Percentiles rank a stretch among this genome's conserved stretches.
phyloP scores from a whole-genome alignment of 1,140 invertebrate species.

The Hycleus cichorii region DNA sequence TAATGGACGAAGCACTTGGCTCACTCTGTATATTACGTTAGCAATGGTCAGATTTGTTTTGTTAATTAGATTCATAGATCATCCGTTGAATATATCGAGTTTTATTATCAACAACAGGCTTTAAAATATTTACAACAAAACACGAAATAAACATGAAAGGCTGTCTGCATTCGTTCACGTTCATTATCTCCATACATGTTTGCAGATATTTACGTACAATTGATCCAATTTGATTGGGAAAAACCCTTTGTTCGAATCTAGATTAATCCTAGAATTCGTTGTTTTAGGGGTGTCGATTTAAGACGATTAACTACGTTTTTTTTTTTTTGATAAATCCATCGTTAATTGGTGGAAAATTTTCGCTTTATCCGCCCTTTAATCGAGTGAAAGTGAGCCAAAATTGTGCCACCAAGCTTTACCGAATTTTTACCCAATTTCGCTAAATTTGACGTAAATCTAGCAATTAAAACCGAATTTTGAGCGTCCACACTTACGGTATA shows the following conservation, averaged over 20 bases:
- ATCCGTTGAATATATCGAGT: slow-evolving; percentile 1
- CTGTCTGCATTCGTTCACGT: slow-evolving; percentile 8
- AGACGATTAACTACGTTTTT: no score
- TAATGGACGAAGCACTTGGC: not conserved
- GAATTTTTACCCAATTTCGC: no score
- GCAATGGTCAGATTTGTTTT: not conserved
- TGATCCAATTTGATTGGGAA: not conserved
- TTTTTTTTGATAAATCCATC: no score
- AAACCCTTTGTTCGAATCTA: not conserved
- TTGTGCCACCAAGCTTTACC: no score
- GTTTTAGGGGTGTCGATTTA: no score
- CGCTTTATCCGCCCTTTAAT: no score
- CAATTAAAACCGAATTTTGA: no score
- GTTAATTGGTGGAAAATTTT: no score
- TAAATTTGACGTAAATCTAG: no score
- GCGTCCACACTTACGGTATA: no score
- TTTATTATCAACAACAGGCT: slow-evolving; percentile 19
- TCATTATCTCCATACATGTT: slow-evolving; percentile 10
- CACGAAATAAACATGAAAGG: slow-evolving; percentile 15
- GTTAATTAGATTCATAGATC: slow-evolving; percentile 20
- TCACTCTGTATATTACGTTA: not conserved
- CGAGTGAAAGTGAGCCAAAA: no score
- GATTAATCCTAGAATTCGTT: no score
- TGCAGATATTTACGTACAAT: not conserved
- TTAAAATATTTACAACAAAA: slow-evolving; percentile 23